Percentiles rank a stretch among this genome's conserved stretches.
phyloP scores from a whole-genome alignment of 2,797 vertebrate species.

The Sebastes melanostomus region DNA sequence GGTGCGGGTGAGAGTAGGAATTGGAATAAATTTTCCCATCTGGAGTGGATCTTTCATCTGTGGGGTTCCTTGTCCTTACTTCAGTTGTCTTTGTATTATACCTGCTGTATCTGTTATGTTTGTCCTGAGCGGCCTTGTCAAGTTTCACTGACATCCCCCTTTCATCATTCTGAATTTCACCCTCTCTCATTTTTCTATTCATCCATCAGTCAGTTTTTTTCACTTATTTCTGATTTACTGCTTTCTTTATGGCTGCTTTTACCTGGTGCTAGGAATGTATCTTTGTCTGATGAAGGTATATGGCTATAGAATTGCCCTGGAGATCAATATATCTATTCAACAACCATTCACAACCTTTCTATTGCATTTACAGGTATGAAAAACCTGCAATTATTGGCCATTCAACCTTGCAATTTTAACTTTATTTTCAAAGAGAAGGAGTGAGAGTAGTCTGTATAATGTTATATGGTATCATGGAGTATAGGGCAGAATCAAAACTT shows the following conservation, averaged over 20 bases:
- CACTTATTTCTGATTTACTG: not conserved
- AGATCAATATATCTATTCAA: constrained; percentile 21
- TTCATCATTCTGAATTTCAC: not conserved
- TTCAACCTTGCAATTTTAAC: not conserved
- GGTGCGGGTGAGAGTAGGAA: not conserved
- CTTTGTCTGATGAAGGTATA: not conserved
- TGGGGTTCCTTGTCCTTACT: not conserved
- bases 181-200: not conserved
- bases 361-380: not conserved
- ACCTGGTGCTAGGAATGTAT: not conserved
- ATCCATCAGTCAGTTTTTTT: not conserved
- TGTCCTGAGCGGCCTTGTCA: not conserved
- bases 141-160: not conserved
- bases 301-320: not conserved
- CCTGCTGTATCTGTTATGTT: not conserved
- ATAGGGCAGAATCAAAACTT: not conserved
- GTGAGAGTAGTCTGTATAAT: not conserved
- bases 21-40: constrained; percentile 8
- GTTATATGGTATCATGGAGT: not conserved
- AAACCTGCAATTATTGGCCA: not conserved
- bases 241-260: constrained; percentile 15
- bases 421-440: not conserved
- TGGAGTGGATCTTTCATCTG: constrained; percentile 4
- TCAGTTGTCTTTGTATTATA: not conserved
- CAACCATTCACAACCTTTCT: not conserved